Base-by-base conservation (phyloP, 1,140 invertebrate genomes). In the Sarcophaga peregrina region DNA sequence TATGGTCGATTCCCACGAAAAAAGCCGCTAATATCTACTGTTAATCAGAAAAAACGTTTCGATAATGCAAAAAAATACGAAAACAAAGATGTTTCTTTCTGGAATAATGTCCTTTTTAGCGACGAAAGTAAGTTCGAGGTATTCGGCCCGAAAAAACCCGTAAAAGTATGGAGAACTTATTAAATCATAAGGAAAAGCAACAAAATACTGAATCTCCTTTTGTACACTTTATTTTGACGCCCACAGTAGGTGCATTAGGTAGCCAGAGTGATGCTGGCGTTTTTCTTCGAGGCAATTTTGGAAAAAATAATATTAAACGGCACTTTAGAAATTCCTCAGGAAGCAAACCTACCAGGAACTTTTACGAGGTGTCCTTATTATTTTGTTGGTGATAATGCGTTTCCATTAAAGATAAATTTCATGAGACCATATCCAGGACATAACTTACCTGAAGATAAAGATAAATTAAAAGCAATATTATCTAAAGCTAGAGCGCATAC, bases 401-500 rank as follows among this genome's bases (percentile, higher is more conserved):
- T 75, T 75, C 73, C 73, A 15, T 75, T 75, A n/a, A 75, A 47
- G 47, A 45, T 17, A 0, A 47, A 75, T 75, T 47, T 75, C n/a
- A 47, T 75, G 73, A 37, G 73, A 75, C 45, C 73, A 75, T 75
- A 13, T 75, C 45, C 73, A 15, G 73, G 73, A 75, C 45, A 47
- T 75, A 75, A 45, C 15, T 75, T 75, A 47, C 11, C 73, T 5
- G 37, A 47, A 75, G 73, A 47, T 15, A 75, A 75, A 45, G 45
- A 75, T 0, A 75, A n/a, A 47, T 47, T 75, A 15, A 47, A 75
- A 47, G 7, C 73, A 75, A 74, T 74, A 45, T 47, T 75, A n/a
- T 75, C 73, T 11, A 74, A 74, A 5, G 72, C n/a, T 46, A 25
- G 45, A 47, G 62, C 0, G 37, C 6, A 25, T 20, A 10, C n/a